Evolutionary conservation across 2,888 invertebrate species (phyloP), one percentile per base, ranked within the genome.

Genomic region (Leptogaster cylindrica): DNA sequence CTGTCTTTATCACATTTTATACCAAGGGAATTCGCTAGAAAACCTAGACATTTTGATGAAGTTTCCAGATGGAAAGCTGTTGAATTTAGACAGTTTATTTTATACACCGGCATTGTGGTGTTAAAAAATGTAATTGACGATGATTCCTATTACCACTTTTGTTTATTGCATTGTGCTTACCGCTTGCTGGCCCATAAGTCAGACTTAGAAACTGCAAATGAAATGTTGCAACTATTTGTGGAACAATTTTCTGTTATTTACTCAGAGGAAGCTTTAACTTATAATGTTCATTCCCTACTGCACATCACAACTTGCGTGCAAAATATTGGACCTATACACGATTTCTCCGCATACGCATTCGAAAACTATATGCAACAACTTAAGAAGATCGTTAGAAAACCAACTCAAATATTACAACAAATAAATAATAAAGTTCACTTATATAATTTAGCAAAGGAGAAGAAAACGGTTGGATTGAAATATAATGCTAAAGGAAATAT

Each of bases 1-100:
- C 10, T 14, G 7, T 25, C 39, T 5, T 7, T 39, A 2, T 10
- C n/a, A 12, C 8, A 4, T 20, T 36, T 33, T 20, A 55, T 66
- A 12, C 48, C 66, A 8, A 14, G 25, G 48, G 48, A 66, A 52
- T 48, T 66, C 16, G 16, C 33, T 6, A 33, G 48, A 23, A 66
- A 48, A 10, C 58, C 48, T 3, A 31, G 58, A 44, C 12, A 31
- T 16, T 25, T 58, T 4, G 58, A 58, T 16, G 51, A 61, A 12
- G 14, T 61, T 23, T 12, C 48, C n/a, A 14, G 41, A 10, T 67
- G 50, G 39, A 67, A 67, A 51, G 50, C 39, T 20, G 61, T 51
- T 36, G 61, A 67, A 50, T 67, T 66, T 23, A 28, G 67, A 16
- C 50, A 61, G 16, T 67, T 61, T 18, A 18, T 50, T 55, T 12